phyloP scores from a whole-genome alignment of 2,888 invertebrate species.

The Itoplectis maculator region DNA sequence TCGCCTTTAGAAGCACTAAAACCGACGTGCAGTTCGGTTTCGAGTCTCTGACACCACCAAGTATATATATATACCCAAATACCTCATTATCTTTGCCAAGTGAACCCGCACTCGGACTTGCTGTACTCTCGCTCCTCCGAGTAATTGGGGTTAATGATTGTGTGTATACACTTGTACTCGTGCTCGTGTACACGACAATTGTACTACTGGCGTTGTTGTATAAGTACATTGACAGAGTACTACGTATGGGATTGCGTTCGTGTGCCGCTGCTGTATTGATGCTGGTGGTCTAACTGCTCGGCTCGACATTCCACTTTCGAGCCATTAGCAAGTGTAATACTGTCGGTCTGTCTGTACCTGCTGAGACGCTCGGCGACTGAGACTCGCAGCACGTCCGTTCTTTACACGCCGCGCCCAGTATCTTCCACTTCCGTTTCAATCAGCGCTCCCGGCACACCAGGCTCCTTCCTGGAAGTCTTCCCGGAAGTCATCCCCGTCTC shows the following conservation, averaged over 20 bases:
- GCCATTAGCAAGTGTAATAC: constrained; percentile 68
- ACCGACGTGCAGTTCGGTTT: constrained; percentile 3
- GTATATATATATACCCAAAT: constrained; percentile 15
- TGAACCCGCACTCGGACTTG: constrained; percentile 14
- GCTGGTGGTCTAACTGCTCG: constrained; percentile 22
- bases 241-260: not conserved
- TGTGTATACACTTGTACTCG: constrained; percentile 35
- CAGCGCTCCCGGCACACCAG: not conserved
- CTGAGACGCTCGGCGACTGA: constrained; percentile 3
- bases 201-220: constrained; percentile 13
- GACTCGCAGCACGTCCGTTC: constrained; percentile 29
- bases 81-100: constrained; percentile 51
- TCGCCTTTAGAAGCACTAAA: not conserved
- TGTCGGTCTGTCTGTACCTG: constrained; percentile 5
- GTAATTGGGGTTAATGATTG: constrained; percentile 53
- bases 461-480: not conserved
- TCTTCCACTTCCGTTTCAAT: constrained; percentile 36
- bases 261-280: not conserved
- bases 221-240: constrained; percentile 14
- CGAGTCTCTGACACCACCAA: not conserved
- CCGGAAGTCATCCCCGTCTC: too few relatives aligned
- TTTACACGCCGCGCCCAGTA: constrained; percentile 27
- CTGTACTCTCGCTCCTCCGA: constrained; percentile 24
- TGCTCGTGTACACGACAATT: constrained; percentile 10
- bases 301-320: constrained; percentile 65